phyloP scores from a whole-genome alignment of 2,113 vertebrate species.

The Calypte anna region DNA sequence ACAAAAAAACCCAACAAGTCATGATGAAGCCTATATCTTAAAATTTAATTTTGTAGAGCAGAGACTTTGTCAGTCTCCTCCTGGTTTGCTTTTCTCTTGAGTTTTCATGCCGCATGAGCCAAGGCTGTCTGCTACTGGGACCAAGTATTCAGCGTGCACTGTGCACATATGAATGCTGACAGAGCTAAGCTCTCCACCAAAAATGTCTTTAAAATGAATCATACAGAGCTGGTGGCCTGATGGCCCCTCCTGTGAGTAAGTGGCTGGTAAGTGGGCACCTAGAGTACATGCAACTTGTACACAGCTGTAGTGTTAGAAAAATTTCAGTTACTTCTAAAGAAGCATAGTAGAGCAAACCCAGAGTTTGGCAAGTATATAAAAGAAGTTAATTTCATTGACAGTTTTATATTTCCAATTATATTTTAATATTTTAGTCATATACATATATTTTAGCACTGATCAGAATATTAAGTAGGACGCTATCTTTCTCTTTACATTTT shows the following conservation, averaged over 20 bases:
- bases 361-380: neutral
- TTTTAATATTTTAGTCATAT: neutral
- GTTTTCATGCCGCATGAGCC: neutral
- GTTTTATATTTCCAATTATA: neutral
- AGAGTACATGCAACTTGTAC: fast-evolving
- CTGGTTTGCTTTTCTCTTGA: neutral
- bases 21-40: neutral
- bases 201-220: neutral
- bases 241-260: neutral
- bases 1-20: neutral
- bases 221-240: neutral
- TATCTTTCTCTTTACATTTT: neutral
- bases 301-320: neutral
- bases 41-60: neutral
- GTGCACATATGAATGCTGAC: fast-evolving
- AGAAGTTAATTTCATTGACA: neutral
- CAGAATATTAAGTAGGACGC: neutral
- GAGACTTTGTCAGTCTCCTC: neutral
- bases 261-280: neutral
- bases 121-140: neutral
- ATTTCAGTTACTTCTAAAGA: neutral
- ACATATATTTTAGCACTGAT: neutral
- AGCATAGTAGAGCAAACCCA: neutral
- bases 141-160: neutral
- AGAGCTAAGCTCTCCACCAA: neutral